Percentiles rank a stretch among this genome's conserved stretches.
phyloP scores from a whole-genome alignment of 2,797 vertebrate species.

The Vespertilio murinus region DNA sequence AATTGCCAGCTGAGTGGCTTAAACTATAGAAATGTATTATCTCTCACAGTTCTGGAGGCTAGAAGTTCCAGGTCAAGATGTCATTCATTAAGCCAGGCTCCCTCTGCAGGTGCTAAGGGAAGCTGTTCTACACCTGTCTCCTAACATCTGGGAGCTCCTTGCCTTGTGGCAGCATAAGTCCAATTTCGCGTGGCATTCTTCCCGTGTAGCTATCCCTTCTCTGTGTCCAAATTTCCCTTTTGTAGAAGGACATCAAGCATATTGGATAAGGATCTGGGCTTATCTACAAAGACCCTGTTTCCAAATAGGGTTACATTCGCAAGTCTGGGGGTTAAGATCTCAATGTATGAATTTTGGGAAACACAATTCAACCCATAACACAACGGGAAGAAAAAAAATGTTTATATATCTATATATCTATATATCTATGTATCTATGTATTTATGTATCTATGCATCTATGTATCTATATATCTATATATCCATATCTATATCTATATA shows the following conservation, averaged over 20 bases:
- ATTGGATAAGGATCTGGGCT: neutral
- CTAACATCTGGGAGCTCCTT: neutral
- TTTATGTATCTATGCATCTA: too few species aligned
- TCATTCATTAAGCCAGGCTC: neutral
- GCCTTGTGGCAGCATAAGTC: neutral
- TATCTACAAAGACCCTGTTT: neutral
- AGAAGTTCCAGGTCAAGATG: neutral
- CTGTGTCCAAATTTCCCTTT: neutral
- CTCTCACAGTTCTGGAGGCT: neutral
- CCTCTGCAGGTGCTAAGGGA: neutral
- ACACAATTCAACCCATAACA: neutral
- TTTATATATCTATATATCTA: neutral
- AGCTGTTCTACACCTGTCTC: neutral
- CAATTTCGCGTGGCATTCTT: neutral
- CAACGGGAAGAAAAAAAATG: neutral
- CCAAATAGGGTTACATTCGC: neutral
- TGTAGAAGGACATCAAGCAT: too few species aligned
- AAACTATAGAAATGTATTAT: neutral
- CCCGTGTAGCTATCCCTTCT: neutral
- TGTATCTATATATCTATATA: too few species aligned
- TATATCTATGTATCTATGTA: too few species aligned
- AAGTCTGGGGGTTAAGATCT: neutral
- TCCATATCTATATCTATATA: too few species aligned
- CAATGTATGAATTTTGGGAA: neutral
- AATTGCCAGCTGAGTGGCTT: neutral